Base-by-base conservation (phyloP, 2,113 vertebrate genomes). In the Pardalotus punctatus region DNA sequence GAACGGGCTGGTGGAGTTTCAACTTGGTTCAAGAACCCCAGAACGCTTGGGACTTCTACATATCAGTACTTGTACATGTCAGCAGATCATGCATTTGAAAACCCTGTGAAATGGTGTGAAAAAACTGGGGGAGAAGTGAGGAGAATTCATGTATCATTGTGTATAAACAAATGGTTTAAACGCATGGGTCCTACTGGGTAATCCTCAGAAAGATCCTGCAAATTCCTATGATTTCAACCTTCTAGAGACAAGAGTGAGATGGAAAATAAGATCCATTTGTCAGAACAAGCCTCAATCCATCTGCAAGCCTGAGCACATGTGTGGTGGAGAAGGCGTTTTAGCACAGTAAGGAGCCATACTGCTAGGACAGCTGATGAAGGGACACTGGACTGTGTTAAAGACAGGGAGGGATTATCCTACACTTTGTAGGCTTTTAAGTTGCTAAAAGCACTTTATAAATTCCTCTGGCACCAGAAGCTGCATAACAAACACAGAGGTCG, bases 401-500 rank as follows among this genome's bases (percentile, higher is more conserved):
- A 94, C 29, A 22, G 42, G 24, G 43, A 91, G 25, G 57, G 53
- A 90, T 86, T 85, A 87, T 57, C 70, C 78, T 69, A 61, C 23
- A 65, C 62, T 94, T 90, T 42, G 21, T 3, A 21, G 62, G 21
- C 62, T 96, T 94, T 93, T 88, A 97, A 80, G 74, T 81, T 14
- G 3, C 50, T 95, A 90, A 93, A 82, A 93, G 66, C 71, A 69
- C 94, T 88, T 82, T 80, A 93, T 77, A 94, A 94, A 90, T 94
- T 92, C 70, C 78, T 81, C 70, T 97, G 95, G 90, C 88, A 90
- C 54, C 88, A 82, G 85, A 23, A 96, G 87, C 53, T 93, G 80
- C 94, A 94, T 95, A 90, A 95, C 92, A 94, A 96, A 94, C 93
- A 48, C 95, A 93, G 89, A 93, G 95, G 57, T 53, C 90, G 40